A percentile compares a stretch with the other conserved stretches of the same genome.
phyloP scores from a whole-genome alignment of 2,797 vertebrate species.

The Enteromius afrohamiltoni region DNA sequence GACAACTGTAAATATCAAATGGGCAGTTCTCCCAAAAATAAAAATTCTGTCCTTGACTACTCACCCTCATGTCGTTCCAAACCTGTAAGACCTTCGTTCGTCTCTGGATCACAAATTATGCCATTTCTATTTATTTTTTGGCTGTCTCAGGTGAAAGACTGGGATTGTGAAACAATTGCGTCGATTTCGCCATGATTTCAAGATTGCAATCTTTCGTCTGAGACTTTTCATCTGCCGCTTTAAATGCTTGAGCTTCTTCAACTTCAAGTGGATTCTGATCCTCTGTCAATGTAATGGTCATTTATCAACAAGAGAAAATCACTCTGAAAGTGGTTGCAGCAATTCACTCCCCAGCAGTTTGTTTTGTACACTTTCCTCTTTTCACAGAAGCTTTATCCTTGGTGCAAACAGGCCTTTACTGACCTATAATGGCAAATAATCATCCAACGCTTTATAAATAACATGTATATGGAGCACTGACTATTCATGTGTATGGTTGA shows the following conservation, averaged over 20 bases:
- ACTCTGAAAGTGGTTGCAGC: not conserved
- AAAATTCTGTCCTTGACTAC: not conserved
- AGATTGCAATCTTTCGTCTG: too few species aligned
- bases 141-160: too few species aligned
- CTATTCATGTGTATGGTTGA: not conserved
- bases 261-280: not conserved
- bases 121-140: too few species aligned
- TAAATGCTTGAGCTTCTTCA: not conserved
- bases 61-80: not conserved
- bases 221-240: not conserved
- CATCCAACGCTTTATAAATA: not conserved
- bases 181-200: too few species aligned
- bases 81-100: not conserved
- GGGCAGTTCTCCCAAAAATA: not conserved
- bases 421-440: slow-evolving; percentile 1
- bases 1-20: not conserved
- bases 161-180: too few species aligned
- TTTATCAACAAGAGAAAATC: not conserved
- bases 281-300: not conserved
- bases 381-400: not conserved
- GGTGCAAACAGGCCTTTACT: not conserved
- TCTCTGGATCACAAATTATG: not conserved
- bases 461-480: not conserved
- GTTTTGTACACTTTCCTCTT: not conserved
- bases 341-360: not conserved